phyloP scores from a whole-genome alignment of 2,113 vertebrate species.

The Periophthalmus modestus region DNA sequence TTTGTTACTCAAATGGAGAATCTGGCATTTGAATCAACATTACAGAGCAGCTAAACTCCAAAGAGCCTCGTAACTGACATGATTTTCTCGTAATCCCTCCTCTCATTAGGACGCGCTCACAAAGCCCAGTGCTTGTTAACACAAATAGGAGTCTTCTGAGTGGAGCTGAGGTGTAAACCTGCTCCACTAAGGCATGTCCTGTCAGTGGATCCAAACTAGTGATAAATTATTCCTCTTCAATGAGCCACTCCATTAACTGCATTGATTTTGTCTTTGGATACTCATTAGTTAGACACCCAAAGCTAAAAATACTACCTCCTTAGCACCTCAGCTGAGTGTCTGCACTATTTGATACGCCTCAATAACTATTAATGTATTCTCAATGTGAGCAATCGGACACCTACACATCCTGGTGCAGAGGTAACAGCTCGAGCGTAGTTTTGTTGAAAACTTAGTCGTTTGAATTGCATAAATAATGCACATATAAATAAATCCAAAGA shows the following conservation, averaged over 20 bases:
- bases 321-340: not conserved
- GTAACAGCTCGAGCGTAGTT: not conserved
- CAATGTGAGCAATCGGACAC: not conserved
- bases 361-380: slow-evolving; percentile 14
- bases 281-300: slow-evolving; percentile 9
- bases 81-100: not conserved
- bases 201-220: slow-evolving; percentile 9
- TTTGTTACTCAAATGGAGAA: not conserved
- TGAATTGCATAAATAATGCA: no score
- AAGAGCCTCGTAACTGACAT: not conserved
- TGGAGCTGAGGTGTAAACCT: slow-evolving; percentile 4
- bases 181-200: not conserved
- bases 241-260: slow-evolving; percentile 11
- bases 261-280: slow-evolving; percentile 13
- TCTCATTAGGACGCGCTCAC: not conserved
- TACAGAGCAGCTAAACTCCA: not conserved
- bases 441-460: not conserved
- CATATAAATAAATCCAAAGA: not conserved
- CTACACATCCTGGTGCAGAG: not conserved
- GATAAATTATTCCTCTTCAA: slow-evolving; percentile 13
- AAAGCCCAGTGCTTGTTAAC: slow-evolving; percentile 7
- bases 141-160: not conserved
- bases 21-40: not conserved
- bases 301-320: slow-evolving; percentile 9
- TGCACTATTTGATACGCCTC: not conserved